Base-by-base conservation (phyloP, 2,888 invertebrate genomes). In the Eupsilia transversa region DNA sequence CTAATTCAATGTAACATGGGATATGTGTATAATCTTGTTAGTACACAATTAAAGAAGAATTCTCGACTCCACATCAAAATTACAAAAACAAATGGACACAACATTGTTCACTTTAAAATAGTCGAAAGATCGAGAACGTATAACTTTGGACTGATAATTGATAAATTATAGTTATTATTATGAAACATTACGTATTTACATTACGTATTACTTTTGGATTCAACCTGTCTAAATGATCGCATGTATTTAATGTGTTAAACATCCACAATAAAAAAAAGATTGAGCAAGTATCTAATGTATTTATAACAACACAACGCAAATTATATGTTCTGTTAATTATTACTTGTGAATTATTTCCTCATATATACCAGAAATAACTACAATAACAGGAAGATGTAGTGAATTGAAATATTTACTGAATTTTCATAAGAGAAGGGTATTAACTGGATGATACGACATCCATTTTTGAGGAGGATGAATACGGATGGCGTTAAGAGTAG, bases 331-430 rank as follows among this genome's bases (percentile, higher is more conserved):
- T 17, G 59, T 56, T 74, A 56, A 60, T 49, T 59, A 33, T 65
- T 65, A 60, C 43, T 66, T 46, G 33, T 46, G 46, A 57, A 56
- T 30, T 73, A 54, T 79, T 76, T 79, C 79, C 81, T 79, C 17
- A 10, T 23, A 35, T 23, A 38, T 56, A 49, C 12, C 60, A 75
- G 27, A 56, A 68, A 56, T 69, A 69, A 80, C 41, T n/a, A 27
- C 10, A 38, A n/a, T 33, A 64, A 54, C 75, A 79, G 79, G 75
- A 80, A 80, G 68, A 17, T 46, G n/a, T 66, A 27, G n/a, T 49
- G 0, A 33, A 41, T 52, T 30, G 20, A 33, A 57, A 17, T 57
- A 57, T 52, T 30, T 6, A 49, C 23, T 71, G 10, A 43, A 33
- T 67, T 6, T 23, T 41, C n/a, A 14, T 14, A 54, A 17, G 35